These are phyloP conservation scores for Dipodomys ordii DNA, from an alignment of 2,113 vertebrate genomes.

Conservation along the genomic window DNA sequence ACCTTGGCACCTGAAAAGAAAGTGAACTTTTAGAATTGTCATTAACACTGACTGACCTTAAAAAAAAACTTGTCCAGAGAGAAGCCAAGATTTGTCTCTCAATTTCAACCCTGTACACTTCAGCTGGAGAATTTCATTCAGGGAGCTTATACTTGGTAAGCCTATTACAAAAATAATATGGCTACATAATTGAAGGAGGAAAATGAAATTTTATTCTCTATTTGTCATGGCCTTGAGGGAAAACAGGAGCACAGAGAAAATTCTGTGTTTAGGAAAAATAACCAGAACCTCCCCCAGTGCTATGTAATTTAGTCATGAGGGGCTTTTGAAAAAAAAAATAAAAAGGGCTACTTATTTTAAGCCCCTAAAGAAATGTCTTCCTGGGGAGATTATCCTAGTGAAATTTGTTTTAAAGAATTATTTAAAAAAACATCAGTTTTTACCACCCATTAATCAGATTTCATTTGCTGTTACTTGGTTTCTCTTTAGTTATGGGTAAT, in stretches of 20 bases:
- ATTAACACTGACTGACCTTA: slow-evolving; percentile 63
- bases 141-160: slow-evolving; percentile 69
- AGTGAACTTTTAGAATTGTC: slow-evolving; percentile 58
- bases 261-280: slow-evolving; percentile 72
- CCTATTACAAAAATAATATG: slow-evolving; percentile 77
- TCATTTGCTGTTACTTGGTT: slow-evolving; percentile 70
- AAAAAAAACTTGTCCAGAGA: slow-evolving; percentile 1
- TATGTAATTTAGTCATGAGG: slow-evolving; percentile 69
- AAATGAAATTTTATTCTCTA: slow-evolving; percentile 76
- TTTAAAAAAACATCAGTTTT: slow-evolving; percentile 70
- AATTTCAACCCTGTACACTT: slow-evolving; percentile 66
- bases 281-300: slow-evolving; percentile 41
- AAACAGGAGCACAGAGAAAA: slow-evolving; percentile 69
- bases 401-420: slow-evolving; percentile 77
- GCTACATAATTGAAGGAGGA: slow-evolving; percentile 75
- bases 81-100: slow-evolving; percentile 66
- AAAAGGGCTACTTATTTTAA: slow-evolving; percentile 73
- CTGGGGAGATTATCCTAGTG: slow-evolving; percentile 62
- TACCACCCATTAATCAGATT: slow-evolving; percentile 76
- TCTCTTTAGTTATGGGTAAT: slow-evolving; percentile 77
- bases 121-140: slow-evolving; percentile 48
- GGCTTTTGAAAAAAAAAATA: slow-evolving; percentile 7
- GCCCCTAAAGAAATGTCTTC: slow-evolving; percentile 71
- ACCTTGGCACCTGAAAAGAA: slow-evolving; percentile 33
- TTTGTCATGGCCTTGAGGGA: slow-evolving; percentile 73